A percentile compares a stretch with the other conserved stretches of the same genome.
Conservation (phyloP, 64 coral and sea anemone species). For the Orbicella faveolata region DNA sequence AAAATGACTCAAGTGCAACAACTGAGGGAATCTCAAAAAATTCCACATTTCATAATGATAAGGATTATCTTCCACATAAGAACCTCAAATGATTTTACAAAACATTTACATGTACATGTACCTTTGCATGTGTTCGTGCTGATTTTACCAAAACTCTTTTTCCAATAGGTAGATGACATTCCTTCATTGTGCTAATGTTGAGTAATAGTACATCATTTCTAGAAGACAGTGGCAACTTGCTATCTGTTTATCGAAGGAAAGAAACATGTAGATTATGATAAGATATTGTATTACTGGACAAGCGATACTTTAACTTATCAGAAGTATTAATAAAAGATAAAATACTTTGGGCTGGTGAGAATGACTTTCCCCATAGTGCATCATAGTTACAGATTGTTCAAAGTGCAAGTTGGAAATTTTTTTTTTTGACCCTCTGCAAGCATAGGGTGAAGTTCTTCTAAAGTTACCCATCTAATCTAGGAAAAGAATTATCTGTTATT, state of each 20-base stretch:
- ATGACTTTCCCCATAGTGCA: too few relatives aligned
- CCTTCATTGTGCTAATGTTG: slow-evolving; percentile 73
- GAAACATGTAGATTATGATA: neutral
- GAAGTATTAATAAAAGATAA: too few relatives aligned
- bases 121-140: slow-evolving; percentile 4
- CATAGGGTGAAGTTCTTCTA: too few relatives aligned
- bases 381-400: too few relatives aligned
- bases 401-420: too few relatives aligned
- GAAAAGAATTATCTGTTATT: too few relatives aligned
- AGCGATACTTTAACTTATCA: too few relatives aligned
- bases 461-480: too few relatives aligned
- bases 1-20: neutral
- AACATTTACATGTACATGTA: neutral
- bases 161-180: slow-evolving; percentile 65
- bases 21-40: too few relatives aligned
- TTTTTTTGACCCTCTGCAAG: neutral
- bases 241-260: slow-evolving; percentile 41
- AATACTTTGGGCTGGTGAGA: too few relatives aligned
- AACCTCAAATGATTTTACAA: neutral
- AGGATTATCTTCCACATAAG: too few relatives aligned
- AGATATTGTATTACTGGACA: neutral
- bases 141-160: slow-evolving; percentile 36
- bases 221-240: slow-evolving; percentile 63
- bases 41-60: too few relatives aligned
- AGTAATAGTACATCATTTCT: slow-evolving; percentile 67